Evolutionary conservation across 2,888 invertebrate genomes (phyloP).

Genomic region (Drosophila pseudotakahashii): DNA sequence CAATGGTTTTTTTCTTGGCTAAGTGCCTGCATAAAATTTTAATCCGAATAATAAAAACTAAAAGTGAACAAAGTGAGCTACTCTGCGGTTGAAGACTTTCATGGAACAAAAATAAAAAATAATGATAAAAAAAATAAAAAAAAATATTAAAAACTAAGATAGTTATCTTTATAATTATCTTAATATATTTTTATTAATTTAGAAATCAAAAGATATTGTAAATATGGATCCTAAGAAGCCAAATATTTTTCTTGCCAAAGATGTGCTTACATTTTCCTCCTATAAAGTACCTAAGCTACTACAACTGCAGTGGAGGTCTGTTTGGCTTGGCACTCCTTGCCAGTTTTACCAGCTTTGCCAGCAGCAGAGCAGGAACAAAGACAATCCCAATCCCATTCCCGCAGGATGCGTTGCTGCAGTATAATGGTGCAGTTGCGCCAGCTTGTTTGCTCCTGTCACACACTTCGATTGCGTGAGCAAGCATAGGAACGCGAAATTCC

Average conservation of each 20-base stretch:
- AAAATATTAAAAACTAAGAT: no score
- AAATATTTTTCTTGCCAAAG: background rate
- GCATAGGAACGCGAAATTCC: constrained; percentile 48
- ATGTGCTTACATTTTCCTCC: background rate
- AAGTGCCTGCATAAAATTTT: background rate
- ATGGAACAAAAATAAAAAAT: no score
- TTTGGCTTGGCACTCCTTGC: constrained; percentile 24
- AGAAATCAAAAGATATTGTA: no score
- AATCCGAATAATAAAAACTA: background rate
- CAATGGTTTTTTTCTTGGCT: background rate
- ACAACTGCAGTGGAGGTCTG: constrained; percentile 9
- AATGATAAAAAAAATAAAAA: no score
- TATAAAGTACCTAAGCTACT: background rate
- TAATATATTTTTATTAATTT: no score
- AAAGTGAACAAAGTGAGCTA: background rate
- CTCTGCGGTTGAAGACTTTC: no score
- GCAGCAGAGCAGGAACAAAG: constrained; percentile 39
- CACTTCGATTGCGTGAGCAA: constrained; percentile 57
- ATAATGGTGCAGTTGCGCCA: constrained; percentile 26
- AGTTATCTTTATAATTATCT: no score
- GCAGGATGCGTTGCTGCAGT: constrained; percentile 17
- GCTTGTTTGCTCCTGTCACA: constrained; percentile 42
- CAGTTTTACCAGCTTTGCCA: constrained; percentile 50
- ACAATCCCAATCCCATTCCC: constrained; percentile 21
- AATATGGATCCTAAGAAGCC: no score